Percentiles rank a stretch among this genome's conserved stretches.
phyloP scores from a whole-genome alignment of 2,888 invertebrate species.

The Acleris literana region DNA sequence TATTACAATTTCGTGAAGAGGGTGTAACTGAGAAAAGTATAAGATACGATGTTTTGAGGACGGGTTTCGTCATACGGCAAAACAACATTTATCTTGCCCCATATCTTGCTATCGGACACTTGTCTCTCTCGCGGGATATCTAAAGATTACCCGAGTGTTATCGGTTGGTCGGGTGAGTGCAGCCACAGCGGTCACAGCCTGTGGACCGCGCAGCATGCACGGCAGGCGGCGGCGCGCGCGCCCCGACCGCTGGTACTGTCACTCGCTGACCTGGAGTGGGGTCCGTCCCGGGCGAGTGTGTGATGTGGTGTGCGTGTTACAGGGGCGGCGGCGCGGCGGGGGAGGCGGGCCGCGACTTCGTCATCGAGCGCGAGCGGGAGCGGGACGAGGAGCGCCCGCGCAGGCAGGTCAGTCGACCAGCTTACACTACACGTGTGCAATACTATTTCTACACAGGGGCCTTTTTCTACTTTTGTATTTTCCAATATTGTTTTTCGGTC shows the following conservation, averaged over 20 bases:
- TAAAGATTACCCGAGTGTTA: not conserved
- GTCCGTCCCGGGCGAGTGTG: not conserved
- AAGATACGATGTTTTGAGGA: too few relatives aligned
- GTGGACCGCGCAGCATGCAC: conserved; percentile 14
- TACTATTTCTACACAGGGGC: too few relatives aligned
- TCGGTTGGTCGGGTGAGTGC: conserved; percentile 4
- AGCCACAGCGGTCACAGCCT: conserved; percentile 12
- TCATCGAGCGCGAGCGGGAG: conserved; percentile 76
- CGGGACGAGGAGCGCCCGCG: conserved; percentile 74
- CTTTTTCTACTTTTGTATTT: too few relatives aligned
- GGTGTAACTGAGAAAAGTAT: too few relatives aligned
- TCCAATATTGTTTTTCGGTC: too few relatives aligned
- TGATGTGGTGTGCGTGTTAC: conserved; percentile 38
- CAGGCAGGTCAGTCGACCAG: conserved; percentile 57
- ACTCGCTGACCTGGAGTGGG: too few relatives aligned
- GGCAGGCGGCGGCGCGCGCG: conserved; percentile 8
- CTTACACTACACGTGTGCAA: too few relatives aligned
- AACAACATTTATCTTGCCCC: not conserved
- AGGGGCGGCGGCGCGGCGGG: conserved; percentile 67
- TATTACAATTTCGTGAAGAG: too few relatives aligned
- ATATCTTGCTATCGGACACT: conserved; percentile 6
- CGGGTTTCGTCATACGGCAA: too few relatives aligned
- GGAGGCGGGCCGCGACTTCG: conserved; percentile 71
- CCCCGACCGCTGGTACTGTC: not conserved
- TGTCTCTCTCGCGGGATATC: not conserved